A percentile compares a stretch with the other conserved stretches of the same genome.
Conservation (phyloP, 2,797 vertebrate genomes). For the Muscicapa striata region DNA sequence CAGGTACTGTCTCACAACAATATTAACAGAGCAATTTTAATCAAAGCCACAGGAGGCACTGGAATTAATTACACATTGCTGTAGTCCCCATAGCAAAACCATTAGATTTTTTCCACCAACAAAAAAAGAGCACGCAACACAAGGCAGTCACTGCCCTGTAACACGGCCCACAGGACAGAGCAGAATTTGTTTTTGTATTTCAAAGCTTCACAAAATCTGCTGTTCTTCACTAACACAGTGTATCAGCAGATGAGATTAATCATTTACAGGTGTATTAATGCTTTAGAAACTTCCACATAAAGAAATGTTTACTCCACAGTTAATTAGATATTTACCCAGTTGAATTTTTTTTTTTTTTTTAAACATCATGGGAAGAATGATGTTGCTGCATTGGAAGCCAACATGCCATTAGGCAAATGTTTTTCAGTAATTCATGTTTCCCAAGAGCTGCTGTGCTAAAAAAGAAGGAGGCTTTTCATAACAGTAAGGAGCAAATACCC, state of each 20-base stretch:
- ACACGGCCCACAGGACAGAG: neutral
- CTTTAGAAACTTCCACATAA: neutral
- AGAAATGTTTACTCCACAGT: neutral
- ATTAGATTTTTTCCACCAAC: neutral
- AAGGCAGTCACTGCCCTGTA: neutral
- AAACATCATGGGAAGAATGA: neutral
- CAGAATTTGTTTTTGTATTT: neutral
- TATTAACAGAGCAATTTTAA: neutral
- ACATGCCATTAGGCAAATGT: neutral
- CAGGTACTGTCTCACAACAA: constrained; percentile 1
- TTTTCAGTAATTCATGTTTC: neutral
- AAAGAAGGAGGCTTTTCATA: neutral
- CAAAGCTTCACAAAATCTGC: neutral
- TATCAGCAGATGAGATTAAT: neutral
- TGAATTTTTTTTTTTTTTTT: neutral
- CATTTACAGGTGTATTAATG: neutral
- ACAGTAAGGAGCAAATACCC: neutral
- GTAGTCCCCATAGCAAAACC: constrained; percentile 5
- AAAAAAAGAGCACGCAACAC: neutral
- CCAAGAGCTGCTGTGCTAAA: neutral
- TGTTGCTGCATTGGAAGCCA: neutral
- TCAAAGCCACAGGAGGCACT: constrained; percentile 34
- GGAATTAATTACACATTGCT: constrained; percentile 28
- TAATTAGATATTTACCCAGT: neutral
- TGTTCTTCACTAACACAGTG: neutral